Percentiles rank a stretch among this genome's conserved stretches.
phyloP scores from a whole-genome alignment of 1,140 invertebrate genomes.

The Drosophila simulans region DNA sequence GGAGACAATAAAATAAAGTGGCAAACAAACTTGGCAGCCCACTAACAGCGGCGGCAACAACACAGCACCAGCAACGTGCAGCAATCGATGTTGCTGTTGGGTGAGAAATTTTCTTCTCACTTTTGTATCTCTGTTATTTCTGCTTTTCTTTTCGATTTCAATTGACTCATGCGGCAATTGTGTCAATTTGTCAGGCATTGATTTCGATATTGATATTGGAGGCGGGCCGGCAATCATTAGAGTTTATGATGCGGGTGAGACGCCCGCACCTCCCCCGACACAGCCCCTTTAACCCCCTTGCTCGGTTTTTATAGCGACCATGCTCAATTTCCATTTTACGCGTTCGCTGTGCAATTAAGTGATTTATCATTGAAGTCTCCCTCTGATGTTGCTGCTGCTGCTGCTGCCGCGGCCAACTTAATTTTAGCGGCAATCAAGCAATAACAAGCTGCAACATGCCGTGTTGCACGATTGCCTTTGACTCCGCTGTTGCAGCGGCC shows the following conservation, averaged over 20 bases:
- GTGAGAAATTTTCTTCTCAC: slow-evolving; percentile 15
- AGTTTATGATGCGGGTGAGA: slow-evolving; percentile 74
- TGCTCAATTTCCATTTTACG: slow-evolving; percentile 82
- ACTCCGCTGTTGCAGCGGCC: slow-evolving; percentile 63
- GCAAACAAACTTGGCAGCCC: slow-evolving; percentile 62
- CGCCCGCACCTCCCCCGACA: background rate
- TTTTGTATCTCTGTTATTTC: slow-evolving; percentile 1
- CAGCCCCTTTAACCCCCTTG: background rate
- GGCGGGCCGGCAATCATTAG: slow-evolving; percentile 62
- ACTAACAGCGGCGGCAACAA: slow-evolving; percentile 41
- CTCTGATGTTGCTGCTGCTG: slow-evolving; percentile 51
- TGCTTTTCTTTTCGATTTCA: slow-evolving; percentile 41
- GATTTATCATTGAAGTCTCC: slow-evolving; percentile 79
- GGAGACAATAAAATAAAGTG: slow-evolving; percentile 80
- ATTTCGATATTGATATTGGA: slow-evolving; percentile 70
- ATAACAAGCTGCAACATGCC: slow-evolving; percentile 82
- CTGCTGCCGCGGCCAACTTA: slow-evolving; percentile 74
- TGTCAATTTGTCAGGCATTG: slow-evolving; percentile 78
- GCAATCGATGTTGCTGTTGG: slow-evolving; percentile 16
- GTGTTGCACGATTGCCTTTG: slow-evolving; percentile 82
- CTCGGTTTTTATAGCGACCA: slow-evolving; percentile 19
- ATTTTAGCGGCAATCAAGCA: slow-evolving; percentile 83
- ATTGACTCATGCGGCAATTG: slow-evolving; percentile 80
- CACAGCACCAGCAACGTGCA: slow-evolving; percentile 7
- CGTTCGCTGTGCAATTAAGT: slow-evolving; percentile 79